Evolutionary conservation across 2,113 vertebrate genomes (phyloP), one percentile per base, ranked within the genome.

Genomic region (Esox niger): DNA sequence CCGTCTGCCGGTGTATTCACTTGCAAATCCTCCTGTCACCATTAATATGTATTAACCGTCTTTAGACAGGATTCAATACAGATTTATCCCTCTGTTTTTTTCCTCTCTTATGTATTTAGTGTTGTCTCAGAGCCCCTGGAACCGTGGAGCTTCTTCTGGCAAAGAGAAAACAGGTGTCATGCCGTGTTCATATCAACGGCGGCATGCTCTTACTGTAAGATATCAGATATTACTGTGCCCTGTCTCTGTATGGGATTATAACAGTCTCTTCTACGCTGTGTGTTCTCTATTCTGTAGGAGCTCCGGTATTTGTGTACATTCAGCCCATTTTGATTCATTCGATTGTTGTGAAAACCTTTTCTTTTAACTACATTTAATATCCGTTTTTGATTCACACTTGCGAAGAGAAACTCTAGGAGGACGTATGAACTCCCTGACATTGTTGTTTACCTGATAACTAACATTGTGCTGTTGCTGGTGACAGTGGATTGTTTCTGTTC

Each of bases 21-120:
- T 89, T 76, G 76, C 89, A 90, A 92, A 93, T 93, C 87, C 88
- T 93, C 89, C 93, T 92, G 90, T 95, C 92, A 94, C 91, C 93
- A 95, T 94, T 96, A 96, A 96, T 96, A 94, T 91, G 94, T 94
- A 93, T 96, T 95, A 88, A 88, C 85, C 88, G 83, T 82, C 85
- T 81, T 92, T 90, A 91, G 83, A 82, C 79, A 78, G 79, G 81
- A 84, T 88, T 92, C 88, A 91, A 88, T 90, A 87, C 84, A 86
- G 82, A 88, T 88, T 86, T 84, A 89, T 88, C 85, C 80, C 84
- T 79, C 76, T 81, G 79, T 70, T 69, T 85, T 83, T 33, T 87
- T 79, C 46, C 85, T 33, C 86, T 79, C 46, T 84, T 83, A 62
- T 79, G 74, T 66, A 21, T 76, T 77, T 81, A 79, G 62, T 85